Evolutionary conservation across 2,113 vertebrate genomes (phyloP).

Genomic region (Neodon shergylaensis): DNA sequence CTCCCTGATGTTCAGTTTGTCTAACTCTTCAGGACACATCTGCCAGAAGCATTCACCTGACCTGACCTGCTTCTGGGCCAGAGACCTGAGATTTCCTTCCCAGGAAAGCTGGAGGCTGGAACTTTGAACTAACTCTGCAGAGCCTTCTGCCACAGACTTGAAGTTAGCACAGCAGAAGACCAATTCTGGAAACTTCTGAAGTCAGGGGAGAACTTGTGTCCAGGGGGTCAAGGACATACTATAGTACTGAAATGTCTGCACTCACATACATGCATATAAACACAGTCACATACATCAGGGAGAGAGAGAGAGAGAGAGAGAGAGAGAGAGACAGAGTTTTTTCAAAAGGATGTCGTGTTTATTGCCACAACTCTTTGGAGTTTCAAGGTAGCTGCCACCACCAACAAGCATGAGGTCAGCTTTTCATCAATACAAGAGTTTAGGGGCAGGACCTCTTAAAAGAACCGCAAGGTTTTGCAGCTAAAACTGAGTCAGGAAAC

Average conservation of each 20-base stretch:
- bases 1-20: not conserved
- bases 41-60: not conserved
- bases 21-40: not conserved
- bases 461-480: no score
- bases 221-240: no score
- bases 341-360: not conserved
- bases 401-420: no score
- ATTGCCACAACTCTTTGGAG: no score
- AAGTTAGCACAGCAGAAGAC: not conserved
- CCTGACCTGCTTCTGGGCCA: not conserved
- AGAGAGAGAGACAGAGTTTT: not conserved
- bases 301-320: not conserved
- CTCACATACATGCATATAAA: not conserved
- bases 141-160: not conserved
- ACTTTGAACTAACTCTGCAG: not conserved
- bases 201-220: no score
- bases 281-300: not conserved
- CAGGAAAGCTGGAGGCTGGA: not conserved
- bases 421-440: no score
- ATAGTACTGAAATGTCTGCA: not conserved
- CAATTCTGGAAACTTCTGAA: not conserved
- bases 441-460: no score
- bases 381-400: no score
- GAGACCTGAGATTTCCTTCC: not conserved
- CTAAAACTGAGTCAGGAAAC: no score